Base-by-base conservation (phyloP, 2,888 invertebrate species). In the Therioaphis trifolii region DNA sequence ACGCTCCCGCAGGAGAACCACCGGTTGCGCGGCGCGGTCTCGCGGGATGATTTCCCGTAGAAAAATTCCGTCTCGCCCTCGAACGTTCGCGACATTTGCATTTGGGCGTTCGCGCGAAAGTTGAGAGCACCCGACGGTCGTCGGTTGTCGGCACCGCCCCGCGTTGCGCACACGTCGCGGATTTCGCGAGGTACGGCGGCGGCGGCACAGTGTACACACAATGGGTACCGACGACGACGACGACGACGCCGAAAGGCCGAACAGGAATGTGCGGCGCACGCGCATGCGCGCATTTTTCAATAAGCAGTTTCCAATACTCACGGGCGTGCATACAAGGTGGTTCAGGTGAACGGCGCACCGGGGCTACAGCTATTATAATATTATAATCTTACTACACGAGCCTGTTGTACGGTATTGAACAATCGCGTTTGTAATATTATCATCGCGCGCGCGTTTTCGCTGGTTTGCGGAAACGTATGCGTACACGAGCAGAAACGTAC, bases 261-360 rank as follows among this genome's bases (percentile, higher is more conserved):
- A 78, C 63, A 82, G 82, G 82, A 82, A 82, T 82, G 82, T 29
- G 74, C n/a, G 29, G 49, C 72, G 46, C 58, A 12, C 61, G 63
- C 82, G 82, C 82, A 82, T 74, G 82, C 82, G 72, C 72, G 49
- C n/a, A 35, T 63, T 82, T 82, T 82, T 82, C 82, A 72, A 82
- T 74, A 82, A 82, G n/a, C 49, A 35, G 63, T 80, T 80, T 80
- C 35, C 82, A 82, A 63, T 63, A 49, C 29, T 21, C 35, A 18
- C 46, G 46, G 2, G 46, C n/a, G 35, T 27, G 24, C 40, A 55
- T 58, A 78, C 78, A 68, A 68, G 24, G 52, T n/a, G 78, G 35
- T 78, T 40, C 49, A n/a, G 46, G 46, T 21, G 29, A n/a, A 24
- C 58, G 21, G 46, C 27, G 24, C 40, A 21, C 21, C 11, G 29